Conservation (phyloP, 2,888 invertebrate species). For the Tenthredo mesomela region DNA sequence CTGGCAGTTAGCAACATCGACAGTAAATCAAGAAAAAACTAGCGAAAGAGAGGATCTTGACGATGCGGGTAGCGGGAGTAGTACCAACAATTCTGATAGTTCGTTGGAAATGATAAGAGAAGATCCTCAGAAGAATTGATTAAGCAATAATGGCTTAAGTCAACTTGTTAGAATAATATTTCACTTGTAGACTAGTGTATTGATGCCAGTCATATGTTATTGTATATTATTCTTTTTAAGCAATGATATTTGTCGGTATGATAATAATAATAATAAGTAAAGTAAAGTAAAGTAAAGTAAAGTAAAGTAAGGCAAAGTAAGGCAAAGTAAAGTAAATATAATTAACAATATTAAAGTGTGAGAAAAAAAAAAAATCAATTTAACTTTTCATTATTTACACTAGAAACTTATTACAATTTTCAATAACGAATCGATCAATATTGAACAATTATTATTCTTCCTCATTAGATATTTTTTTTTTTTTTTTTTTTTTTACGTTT, state of each 20-base stretch:
- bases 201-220: neutral
- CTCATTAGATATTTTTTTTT: neutral
- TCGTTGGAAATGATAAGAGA: slow-evolving; percentile 78
- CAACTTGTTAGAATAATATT: slow-evolving; percentile 18
- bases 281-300: neutral
- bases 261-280: slow-evolving; percentile 1
- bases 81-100: slow-evolving; percentile 78
- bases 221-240: neutral
- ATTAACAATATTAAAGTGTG: neutral
- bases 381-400: neutral
- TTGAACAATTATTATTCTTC: neutral
- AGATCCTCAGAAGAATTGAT: slow-evolving; percentile 68
- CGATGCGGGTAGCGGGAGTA: slow-evolving; percentile 76
- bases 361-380: neutral
- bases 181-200: neutral
- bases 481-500: neutral
- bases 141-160: slow-evolving; percentile 38
- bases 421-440: neutral
- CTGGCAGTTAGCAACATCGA: slow-evolving; percentile 85
- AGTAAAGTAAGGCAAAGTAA: neutral
- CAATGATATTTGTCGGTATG: slow-evolving; percentile 1
- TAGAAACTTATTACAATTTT: slow-evolving; percentile 4
- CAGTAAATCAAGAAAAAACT: slow-evolving; percentile 70
- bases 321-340: neutral
- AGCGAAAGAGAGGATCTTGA: slow-evolving; percentile 72